Conservation (phyloP, 2,113 vertebrate genomes). For the Meriones unguiculatus region DNA sequence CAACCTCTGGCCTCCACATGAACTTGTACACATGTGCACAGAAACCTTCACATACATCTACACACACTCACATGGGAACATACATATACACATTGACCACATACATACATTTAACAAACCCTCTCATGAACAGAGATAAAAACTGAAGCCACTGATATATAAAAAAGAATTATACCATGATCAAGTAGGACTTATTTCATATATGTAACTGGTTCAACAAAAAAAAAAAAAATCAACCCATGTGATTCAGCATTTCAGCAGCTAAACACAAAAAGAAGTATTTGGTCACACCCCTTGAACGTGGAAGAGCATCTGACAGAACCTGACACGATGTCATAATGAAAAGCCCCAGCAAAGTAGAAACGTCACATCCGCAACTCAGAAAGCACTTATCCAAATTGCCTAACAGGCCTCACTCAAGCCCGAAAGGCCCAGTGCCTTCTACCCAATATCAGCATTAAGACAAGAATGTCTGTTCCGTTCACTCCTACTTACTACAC, state of each 20-base stretch:
- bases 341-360: neutral
- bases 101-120: neutral
- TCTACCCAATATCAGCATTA: neutral
- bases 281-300: neutral
- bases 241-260: neutral
- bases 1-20: neutral
- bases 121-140: neutral
- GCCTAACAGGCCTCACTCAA: neutral
- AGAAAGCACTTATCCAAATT: neutral
- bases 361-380: neutral
- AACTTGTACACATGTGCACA: neutral
- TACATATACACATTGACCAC: neutral
- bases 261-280: neutral
- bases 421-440: neutral
- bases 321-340: neutral
- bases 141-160: constrained; percentile 5
- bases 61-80: neutral
- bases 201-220: neutral
- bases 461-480: neutral
- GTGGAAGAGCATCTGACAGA: neutral
- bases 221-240: neutral
- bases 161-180: neutral
- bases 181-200: neutral
- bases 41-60: neutral
- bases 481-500: neutral